Evolutionary conservation across 2,113 vertebrate species (phyloP), one percentile per base, ranked within the genome.

Genomic region (Poeciliopsis retropinna): DNA sequence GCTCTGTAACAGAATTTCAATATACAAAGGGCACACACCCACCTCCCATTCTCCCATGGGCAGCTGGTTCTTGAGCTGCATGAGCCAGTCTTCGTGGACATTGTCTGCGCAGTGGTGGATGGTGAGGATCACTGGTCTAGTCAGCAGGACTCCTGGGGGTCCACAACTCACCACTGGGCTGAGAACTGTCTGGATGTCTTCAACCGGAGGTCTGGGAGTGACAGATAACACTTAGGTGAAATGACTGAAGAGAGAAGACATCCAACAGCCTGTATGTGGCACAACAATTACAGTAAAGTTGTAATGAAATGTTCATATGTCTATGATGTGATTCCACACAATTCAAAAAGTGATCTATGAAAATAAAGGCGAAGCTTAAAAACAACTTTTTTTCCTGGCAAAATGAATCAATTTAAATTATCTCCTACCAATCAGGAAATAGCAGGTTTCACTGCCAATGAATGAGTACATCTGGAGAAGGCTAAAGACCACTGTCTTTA

Each of bases 91-190:
- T 31, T 98, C 96, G 0, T 95, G 94, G 73, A 94, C 95, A 0
- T 95, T 95, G 60, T 97, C 96, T 4, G 97, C 94, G 0, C 97
- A 97, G 90, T 98, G 97, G 88, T 96, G 96, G 91, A 98, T 95
- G 67, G 96, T 98, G 78, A 98, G 83, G 85, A 98, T 95, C 64
- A 96, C 91, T 0, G 97, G 97, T 27, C 97, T 94, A 51, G 97
- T 98, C 30, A 98, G 89, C 73, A 98, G 91, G 30, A 96, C 96
- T 80, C 96, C 96, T 0, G 95, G 94, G 1, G 97, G 97, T 32
- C 97, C 97, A n/a, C 96, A 98, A 83, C 95, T 97, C 89, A 98
- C 97, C 90, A 98, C 96, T 0, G 97, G 97, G 0, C 96, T 97
- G 90, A 98, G 88, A 68, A 97, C 95, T 0, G 96, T 97, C 85